A percentile compares a stretch with the other conserved stretches of the same genome.
Conservation (phyloP, 2,113 vertebrate genomes). For the Rattus rattus region DNA sequence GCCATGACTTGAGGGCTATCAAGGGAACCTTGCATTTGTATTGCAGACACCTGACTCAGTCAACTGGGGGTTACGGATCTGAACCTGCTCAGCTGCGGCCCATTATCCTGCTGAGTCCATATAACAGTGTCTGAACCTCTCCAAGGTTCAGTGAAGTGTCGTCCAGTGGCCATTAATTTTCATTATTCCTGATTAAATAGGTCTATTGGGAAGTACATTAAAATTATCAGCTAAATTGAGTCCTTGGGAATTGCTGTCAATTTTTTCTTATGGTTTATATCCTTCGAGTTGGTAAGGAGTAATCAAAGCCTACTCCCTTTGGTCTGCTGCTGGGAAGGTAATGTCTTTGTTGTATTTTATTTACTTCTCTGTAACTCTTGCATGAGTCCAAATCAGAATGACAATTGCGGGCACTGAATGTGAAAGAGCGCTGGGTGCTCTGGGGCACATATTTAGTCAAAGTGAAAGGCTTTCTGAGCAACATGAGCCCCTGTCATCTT, state of each 20-base stretch:
- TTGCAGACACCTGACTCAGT: not conserved
- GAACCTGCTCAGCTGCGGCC: not conserved
- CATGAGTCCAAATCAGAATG: constrained; percentile 37
- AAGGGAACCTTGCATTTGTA: not conserved
- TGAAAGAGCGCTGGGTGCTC: not conserved
- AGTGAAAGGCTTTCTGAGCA: constrained; percentile 19
- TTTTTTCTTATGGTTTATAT: not conserved
- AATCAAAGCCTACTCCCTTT: not conserved
- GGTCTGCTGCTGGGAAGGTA: not conserved
- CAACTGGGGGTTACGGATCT: not conserved
- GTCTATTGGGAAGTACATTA: constrained; percentile 15
- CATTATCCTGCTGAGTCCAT: not conserved
- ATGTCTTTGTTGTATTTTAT: constrained; percentile 12
- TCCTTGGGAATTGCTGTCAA: constrained; percentile 25
- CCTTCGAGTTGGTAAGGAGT: not conserved
- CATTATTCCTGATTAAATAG: constrained; percentile 57
- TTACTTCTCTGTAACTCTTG: constrained; percentile 32
- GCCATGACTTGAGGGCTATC: not conserved
- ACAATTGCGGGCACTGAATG: not conserved
- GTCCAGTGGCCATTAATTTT: constrained; percentile 57
- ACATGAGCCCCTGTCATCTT: not conserved
- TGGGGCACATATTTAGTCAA: constrained; percentile 12
- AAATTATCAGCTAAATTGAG: constrained; percentile 55
- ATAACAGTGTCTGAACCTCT: constrained; percentile 55
- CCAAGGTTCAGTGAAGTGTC: constrained; percentile 40